phyloP scores from a whole-genome alignment of 2,888 invertebrate species.

The Trichacis sp. region DNA sequence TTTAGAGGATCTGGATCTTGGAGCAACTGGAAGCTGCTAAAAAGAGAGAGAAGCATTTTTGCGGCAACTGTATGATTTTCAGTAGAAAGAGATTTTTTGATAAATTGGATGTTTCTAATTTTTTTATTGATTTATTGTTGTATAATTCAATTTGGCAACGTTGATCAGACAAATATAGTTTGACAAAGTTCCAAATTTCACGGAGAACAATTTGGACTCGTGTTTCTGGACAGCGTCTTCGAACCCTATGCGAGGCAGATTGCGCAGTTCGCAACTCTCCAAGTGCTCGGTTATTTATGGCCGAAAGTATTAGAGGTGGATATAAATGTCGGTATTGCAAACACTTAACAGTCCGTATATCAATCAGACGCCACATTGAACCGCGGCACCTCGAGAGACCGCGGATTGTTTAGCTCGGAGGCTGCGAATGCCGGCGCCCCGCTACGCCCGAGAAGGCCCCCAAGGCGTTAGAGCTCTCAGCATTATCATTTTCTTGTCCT shows the following conservation, averaged over 20 bases:
- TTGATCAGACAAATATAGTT: too few relatives aligned
- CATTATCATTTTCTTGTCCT: neutral
- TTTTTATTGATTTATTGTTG: too few relatives aligned
- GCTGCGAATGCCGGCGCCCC: slow-evolving; percentile 49
- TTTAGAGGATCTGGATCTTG: too few relatives aligned
- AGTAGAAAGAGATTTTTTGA: too few relatives aligned
- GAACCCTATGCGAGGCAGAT: slow-evolving; percentile 29
- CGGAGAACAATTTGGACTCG: slow-evolving; percentile 29
- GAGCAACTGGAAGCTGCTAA: too few relatives aligned
- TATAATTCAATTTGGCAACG: too few relatives aligned
- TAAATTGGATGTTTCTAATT: too few relatives aligned
- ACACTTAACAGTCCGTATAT: slow-evolving; percentile 69
- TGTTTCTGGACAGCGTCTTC: slow-evolving; percentile 41
- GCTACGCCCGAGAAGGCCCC: slow-evolving; percentile 16
- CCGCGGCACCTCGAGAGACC: slow-evolving; percentile 52
- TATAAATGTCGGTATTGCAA: slow-evolving; percentile 68
- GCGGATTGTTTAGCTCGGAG: slow-evolving; percentile 35
- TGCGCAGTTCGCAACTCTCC: slow-evolving; percentile 39
- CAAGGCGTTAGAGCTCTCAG: too few relatives aligned
- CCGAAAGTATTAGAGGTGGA: slow-evolving; percentile 64
- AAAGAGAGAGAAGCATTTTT: too few relatives aligned
- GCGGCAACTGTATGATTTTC: too few relatives aligned
- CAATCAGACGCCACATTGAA: slow-evolving; percentile 64
- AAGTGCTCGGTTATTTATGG: slow-evolving; percentile 66
- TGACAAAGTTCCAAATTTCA: too few relatives aligned